Percentiles rank a stretch among this genome's conserved stretches.
Conservation (phyloP, 2,888 invertebrate genomes). For the Drosophila multiciliata region DNA sequence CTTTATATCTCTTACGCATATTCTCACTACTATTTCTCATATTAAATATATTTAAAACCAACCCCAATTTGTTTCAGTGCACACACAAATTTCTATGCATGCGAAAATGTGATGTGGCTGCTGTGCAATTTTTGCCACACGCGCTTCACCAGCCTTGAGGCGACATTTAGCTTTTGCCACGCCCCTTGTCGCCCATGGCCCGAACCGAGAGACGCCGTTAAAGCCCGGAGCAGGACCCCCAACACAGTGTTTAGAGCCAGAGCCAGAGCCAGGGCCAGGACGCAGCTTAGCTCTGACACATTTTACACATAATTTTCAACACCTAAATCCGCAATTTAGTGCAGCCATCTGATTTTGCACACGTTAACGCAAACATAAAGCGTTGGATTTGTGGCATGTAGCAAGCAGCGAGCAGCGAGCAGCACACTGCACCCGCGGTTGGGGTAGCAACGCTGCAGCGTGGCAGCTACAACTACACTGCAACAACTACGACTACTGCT, state of each 20-base stretch:
- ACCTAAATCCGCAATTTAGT: slow-evolving; percentile 80
- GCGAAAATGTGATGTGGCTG: slow-evolving; percentile 56
- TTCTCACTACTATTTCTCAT: background rate
- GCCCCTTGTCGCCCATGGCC: slow-evolving; percentile 28
- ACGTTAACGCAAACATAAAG: slow-evolving; percentile 78
- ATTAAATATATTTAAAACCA: background rate
- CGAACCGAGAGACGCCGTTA: slow-evolving; percentile 13
- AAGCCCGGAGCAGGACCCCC: slow-evolving; percentile 3
- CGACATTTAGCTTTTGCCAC: slow-evolving; percentile 64
- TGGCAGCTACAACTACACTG: background rate
- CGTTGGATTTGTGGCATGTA: slow-evolving; percentile 69
- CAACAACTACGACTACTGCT: slow-evolving; percentile 5
- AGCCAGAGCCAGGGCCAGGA: slow-evolving; percentile 1
- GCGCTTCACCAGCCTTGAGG: slow-evolving; percentile 51
- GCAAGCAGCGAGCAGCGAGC: slow-evolving; percentile 41
- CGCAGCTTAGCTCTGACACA: slow-evolving; percentile 77
- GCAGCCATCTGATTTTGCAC: slow-evolving; percentile 78
- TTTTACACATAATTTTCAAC: slow-evolving; percentile 80
- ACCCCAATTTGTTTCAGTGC: slow-evolving; percentile 1
- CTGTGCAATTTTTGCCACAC: slow-evolving; percentile 24
- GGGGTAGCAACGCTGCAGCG: background rate
- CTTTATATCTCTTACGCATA: background rate
- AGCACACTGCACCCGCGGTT: background rate
- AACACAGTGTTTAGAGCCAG: background rate
- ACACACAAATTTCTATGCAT: slow-evolving; percentile 35